Evolutionary conservation across 1,140 invertebrate genomes (phyloP).

Genomic region (Nasonia giraulti): DNA sequence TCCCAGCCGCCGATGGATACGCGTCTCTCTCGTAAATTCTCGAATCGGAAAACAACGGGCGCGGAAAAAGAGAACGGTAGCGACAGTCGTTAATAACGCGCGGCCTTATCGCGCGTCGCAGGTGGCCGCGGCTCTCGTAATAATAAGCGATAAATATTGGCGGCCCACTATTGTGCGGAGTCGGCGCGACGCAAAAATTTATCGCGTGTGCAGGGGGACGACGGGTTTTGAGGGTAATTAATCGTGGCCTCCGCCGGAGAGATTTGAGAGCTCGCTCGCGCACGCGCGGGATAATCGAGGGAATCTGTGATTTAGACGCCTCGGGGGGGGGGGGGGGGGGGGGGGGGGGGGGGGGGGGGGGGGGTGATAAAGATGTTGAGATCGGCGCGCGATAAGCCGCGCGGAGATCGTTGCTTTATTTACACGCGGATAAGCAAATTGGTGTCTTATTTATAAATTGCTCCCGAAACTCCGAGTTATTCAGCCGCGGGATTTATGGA

Average conservation of each 20-base stretch:
- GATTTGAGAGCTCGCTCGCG: background rate
- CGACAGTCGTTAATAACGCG: constrained; percentile 21
- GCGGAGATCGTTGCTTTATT: background rate
- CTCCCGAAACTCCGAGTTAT: constrained; percentile 12
- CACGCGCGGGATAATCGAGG: background rate
- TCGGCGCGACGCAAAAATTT: constrained; percentile 8
- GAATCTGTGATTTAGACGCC: background rate
- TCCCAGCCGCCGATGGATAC: too few species aligned
- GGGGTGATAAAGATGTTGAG: background rate
- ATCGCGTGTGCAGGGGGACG: background rate
- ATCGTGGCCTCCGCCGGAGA: background rate
- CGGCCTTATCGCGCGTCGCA: too few species aligned
- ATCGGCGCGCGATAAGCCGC: background rate
- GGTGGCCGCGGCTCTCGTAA: constrained; percentile 5
- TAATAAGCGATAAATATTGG: constrained; percentile 33
- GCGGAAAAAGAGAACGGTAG: background rate
- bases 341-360: background rate
- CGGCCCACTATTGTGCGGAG: too few species aligned
- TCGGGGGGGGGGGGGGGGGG: background rate
- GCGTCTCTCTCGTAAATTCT: background rate
- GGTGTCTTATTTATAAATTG: constrained; percentile 1
- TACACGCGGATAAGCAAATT: background rate
- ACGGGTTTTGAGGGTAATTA: background rate
- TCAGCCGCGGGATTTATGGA: background rate
- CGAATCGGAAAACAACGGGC: background rate